Conservation (phyloP, 2,888 invertebrate species). For the Diadegma fenestrale region DNA sequence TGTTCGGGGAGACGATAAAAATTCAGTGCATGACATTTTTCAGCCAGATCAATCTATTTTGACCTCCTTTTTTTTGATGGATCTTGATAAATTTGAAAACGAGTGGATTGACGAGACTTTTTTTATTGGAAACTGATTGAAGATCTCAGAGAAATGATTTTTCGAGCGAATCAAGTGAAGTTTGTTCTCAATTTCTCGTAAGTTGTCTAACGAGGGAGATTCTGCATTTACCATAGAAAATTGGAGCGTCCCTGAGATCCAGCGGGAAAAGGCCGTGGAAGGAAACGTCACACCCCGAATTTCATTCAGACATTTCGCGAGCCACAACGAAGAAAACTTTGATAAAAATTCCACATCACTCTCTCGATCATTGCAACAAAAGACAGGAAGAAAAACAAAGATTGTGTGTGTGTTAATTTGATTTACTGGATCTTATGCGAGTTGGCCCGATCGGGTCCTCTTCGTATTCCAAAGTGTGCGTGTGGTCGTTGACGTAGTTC, state of each 20-base stretch:
- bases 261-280: background rate
- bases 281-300: background rate
- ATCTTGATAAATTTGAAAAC: slow-evolving; percentile 2
- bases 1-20: background rate
- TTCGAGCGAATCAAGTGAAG: background rate
- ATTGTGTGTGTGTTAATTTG: slow-evolving; percentile 16
- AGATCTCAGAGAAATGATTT: background rate
- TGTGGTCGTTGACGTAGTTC: slow-evolving; percentile 31
- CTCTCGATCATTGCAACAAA: slow-evolving; percentile 14
- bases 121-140: background rate
- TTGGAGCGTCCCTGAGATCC: background rate
- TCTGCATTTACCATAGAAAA: background rate
- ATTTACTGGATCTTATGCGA: slow-evolving; percentile 61
- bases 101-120: slow-evolving; percentile 8
- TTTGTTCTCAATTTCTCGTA: background rate
- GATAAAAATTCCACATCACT: slow-evolving; percentile 15
- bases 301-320: slow-evolving; percentile 21
- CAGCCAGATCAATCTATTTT: slow-evolving; percentile 18
- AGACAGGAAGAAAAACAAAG: slow-evolving; percentile 4
- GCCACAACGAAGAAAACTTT: slow-evolving; percentile 4
- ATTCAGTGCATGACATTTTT: background rate
- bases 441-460: slow-evolving; percentile 39
- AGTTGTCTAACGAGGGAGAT: background rate
- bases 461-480: slow-evolving; percentile 38
- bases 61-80: slow-evolving; percentile 12